A percentile compares a stretch with the other conserved stretches of the same genome.
phyloP scores from a whole-genome alignment of 2,797 vertebrate species.

The Sylvilagus floridanus region DNA sequence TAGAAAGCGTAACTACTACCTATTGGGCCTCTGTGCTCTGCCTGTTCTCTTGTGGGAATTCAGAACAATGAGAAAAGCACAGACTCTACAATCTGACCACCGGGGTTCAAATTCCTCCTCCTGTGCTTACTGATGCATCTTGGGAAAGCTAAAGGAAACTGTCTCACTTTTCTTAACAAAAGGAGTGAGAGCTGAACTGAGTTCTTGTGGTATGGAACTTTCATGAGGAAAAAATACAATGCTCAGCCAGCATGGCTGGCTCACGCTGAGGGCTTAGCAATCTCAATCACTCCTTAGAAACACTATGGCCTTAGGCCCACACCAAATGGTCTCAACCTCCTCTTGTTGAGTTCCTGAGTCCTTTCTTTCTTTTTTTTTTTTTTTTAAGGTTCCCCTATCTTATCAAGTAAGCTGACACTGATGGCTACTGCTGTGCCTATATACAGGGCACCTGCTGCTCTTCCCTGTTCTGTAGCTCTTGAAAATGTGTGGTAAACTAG shows the following conservation, averaged over 20 bases:
- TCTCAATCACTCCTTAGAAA: background rate
- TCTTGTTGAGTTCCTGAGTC: background rate
- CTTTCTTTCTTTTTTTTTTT: background rate
- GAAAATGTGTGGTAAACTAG: background rate
- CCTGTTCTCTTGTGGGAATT: background rate
- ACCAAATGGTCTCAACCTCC: slow-evolving; percentile 41
- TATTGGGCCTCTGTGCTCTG: background rate
- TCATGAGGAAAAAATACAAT: background rate
- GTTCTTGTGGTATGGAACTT: background rate
- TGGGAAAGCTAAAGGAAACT: background rate
- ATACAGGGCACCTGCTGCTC: background rate
- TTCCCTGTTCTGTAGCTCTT: background rate
- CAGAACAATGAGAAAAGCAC: background rate
- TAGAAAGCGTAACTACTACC: background rate
- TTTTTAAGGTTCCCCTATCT: slow-evolving; percentile 44
- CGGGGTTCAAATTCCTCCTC: background rate
- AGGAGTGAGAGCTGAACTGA: background rate
- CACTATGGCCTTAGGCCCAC: background rate
- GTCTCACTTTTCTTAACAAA: slow-evolving; percentile 32
- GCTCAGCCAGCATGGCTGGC: background rate
- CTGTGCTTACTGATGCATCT: background rate
- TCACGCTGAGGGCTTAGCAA: background rate
- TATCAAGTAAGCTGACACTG: background rate
- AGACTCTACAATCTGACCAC: background rate
- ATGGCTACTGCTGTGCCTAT: background rate